These are phyloP conservation scores for Drosophila melanocephala DNA, from an alignment of 2,888 invertebrate genomes.

Conservation along the genomic window DNA sequence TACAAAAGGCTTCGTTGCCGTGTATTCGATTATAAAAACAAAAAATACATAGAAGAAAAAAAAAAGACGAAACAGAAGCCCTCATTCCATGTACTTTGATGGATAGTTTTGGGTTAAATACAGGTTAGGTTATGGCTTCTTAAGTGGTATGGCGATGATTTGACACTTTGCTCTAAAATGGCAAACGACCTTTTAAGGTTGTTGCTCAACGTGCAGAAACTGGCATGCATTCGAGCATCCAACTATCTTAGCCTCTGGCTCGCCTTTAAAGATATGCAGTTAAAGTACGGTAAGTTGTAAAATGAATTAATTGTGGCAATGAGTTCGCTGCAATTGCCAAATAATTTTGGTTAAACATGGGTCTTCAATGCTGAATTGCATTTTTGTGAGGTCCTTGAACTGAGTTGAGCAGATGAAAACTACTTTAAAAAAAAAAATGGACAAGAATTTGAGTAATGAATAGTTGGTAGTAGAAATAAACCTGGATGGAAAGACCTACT, in stretches of 20 bases:
- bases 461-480: not conserved
- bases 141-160: constrained; percentile 63
- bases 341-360: constrained; percentile 25
- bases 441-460: not conserved
- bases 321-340: constrained; percentile 36
- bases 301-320: constrained; percentile 46
- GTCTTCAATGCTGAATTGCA: constrained; percentile 9
- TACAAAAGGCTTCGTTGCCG: constrained; percentile 59
- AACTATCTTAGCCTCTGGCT: constrained; percentile 21
- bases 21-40: constrained; percentile 58
- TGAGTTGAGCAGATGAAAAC: constrained; percentile 1
- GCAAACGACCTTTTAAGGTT: constrained; percentile 78
- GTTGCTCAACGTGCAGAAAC: constrained; percentile 59
- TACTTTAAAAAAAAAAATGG: too few relatives aligned
- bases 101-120: constrained; percentile 82
- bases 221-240: constrained; percentile 16
- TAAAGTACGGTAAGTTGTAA: constrained; percentile 29
- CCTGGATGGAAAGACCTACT: not conserved
- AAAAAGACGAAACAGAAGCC: constrained; percentile 41
- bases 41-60: constrained; percentile 17
- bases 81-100: constrained; percentile 66
- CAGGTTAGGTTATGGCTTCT: constrained; percentile 75
- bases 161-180: constrained; percentile 66
- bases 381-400: constrained; percentile 31
- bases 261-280: constrained; percentile 33